phyloP scores from a whole-genome alignment of 1,140 invertebrate genomes.

The Drosophila ercepeae region DNA sequence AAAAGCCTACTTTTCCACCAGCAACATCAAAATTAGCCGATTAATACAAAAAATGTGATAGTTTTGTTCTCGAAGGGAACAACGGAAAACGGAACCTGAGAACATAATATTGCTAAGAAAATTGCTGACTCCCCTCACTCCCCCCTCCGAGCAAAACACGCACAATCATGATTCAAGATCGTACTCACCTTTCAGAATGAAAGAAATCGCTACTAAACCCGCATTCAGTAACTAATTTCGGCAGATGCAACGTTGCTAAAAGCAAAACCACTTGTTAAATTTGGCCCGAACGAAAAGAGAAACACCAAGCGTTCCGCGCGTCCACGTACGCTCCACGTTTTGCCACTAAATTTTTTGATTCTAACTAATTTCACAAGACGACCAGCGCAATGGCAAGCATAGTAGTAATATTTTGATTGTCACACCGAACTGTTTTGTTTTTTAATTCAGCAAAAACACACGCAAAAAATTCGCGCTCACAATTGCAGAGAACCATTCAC shows the following conservation, averaged over 20 bases:
- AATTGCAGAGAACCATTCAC: constrained; percentile 9
- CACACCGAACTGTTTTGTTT: constrained; percentile 5
- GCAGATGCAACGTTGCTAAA: constrained; percentile 43
- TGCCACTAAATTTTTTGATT: not conserved
- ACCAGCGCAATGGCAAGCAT: not conserved
- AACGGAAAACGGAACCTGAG: constrained; percentile 48
- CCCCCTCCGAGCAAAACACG: not conserved
- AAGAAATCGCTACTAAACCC: constrained; percentile 9
- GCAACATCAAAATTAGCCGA: not conserved
- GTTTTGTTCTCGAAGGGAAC: not conserved
- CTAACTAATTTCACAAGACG: not conserved
- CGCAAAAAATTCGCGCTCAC: constrained; percentile 44
- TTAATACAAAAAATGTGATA: not conserved
- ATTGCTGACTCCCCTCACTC: constrained; percentile 3
- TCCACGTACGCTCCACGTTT: constrained; percentile 35
- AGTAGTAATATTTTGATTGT: not conserved
- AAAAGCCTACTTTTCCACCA: not conserved
- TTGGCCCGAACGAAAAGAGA: constrained; percentile 35
- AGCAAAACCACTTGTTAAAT: constrained; percentile 75
- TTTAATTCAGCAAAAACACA: constrained; percentile 35
- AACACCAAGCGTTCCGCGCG: constrained; percentile 62
- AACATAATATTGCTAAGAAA: constrained; percentile 54
- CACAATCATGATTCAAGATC: constrained; percentile 5
- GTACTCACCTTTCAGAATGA: constrained; percentile 43
- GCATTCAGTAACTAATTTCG: constrained; percentile 26